Conservation (phyloP, 37 sponge, comb jelly and placozoan genomes). For the Tethya wilhelma region DNA sequence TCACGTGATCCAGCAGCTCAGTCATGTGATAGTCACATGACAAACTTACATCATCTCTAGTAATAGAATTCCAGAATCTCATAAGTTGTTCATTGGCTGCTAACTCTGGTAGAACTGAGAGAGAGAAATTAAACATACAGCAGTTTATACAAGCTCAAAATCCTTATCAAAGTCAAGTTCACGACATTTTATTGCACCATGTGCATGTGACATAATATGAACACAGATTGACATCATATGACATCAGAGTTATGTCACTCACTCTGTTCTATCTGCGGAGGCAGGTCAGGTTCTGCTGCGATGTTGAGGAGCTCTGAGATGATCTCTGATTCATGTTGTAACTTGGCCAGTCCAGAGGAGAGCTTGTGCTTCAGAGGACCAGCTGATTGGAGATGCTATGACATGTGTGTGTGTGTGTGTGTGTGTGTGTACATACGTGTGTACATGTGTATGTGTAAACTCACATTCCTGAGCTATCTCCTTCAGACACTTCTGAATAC, state of each 20-base stretch:
- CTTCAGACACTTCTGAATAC: not conserved
- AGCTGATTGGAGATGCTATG: slow-evolving; percentile 33
- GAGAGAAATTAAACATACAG: no score
- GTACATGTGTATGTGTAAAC: not conserved
- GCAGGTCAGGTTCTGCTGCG: slow-evolving; percentile 35
- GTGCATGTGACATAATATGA: no score
- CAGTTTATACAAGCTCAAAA: no score
- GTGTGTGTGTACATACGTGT: slow-evolving; percentile 5
- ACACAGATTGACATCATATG: no score
- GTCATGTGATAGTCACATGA: no score
- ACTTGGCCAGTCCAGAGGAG: slow-evolving; percentile 14
- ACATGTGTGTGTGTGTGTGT: slow-evolving; percentile 6
- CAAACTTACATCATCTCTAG: slow-evolving; percentile 48
- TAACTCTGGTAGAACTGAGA: slow-evolving; percentile 63
- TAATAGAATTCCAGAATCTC: slow-evolving; percentile 52
- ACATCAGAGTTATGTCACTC: not conserved
- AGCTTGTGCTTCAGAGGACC: slow-evolving; percentile 69
- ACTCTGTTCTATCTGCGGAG: slow-evolving; percentile 52
- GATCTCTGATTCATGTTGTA: slow-evolving; percentile 61
- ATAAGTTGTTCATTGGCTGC: slow-evolving; percentile 58
- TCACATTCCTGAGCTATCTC: not conserved
- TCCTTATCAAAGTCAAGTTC: no score
- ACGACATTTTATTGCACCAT: no score
- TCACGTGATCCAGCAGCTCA: no score
- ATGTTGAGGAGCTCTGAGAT: slow-evolving; percentile 67